Conservation (phyloP, 2,888 invertebrate genomes). For the Zhuqinia jingwanae region DNA sequence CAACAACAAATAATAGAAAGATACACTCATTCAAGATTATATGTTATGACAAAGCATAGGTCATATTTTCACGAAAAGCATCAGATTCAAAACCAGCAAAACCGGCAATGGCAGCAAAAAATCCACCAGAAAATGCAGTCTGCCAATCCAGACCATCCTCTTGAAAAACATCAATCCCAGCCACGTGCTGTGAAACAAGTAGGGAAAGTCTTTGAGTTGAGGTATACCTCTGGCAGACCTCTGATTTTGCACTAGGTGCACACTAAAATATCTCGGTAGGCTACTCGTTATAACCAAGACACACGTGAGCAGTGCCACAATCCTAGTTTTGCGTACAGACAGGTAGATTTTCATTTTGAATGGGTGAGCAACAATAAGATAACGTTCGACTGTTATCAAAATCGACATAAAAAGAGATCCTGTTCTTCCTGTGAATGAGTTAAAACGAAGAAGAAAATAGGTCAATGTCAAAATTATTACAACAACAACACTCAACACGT, state of each 20-base stretch:
- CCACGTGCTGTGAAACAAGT: slow-evolving; percentile 41
- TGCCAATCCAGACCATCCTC: slow-evolving; percentile 38
- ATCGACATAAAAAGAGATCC: slow-evolving; percentile 51
- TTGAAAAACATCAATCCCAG: slow-evolving; percentile 38
- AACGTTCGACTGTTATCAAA: slow-evolving; percentile 43
- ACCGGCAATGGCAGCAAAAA: slow-evolving; percentile 41
- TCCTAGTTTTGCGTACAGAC: slow-evolving; percentile 42
- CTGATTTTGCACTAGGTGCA: slow-evolving; percentile 12
- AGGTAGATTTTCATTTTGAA: slow-evolving; percentile 53
- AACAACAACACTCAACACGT: background rate
- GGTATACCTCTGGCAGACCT: background rate
- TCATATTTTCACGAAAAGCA: slow-evolving; percentile 8
- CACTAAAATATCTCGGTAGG: slow-evolving; percentile 52
- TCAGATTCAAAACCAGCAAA: slow-evolving; percentile 30
- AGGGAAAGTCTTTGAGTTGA: slow-evolving; percentile 33
- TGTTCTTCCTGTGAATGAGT: slow-evolving; percentile 50
- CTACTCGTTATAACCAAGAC: slow-evolving; percentile 5
- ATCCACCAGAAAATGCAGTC: slow-evolving; percentile 50
- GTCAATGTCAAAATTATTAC: slow-evolving; percentile 46
- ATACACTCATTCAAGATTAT: too few species aligned
- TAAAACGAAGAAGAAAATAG: slow-evolving; percentile 3
- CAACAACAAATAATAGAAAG: too few species aligned
- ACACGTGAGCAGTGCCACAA: slow-evolving; percentile 8
- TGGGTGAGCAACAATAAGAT: slow-evolving; percentile 47
- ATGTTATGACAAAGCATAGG: too few species aligned